Percentiles rank a stretch among this genome's conserved stretches.
phyloP scores from a whole-genome alignment of 2,888 invertebrate species.

The Homarus gammarus region DNA sequence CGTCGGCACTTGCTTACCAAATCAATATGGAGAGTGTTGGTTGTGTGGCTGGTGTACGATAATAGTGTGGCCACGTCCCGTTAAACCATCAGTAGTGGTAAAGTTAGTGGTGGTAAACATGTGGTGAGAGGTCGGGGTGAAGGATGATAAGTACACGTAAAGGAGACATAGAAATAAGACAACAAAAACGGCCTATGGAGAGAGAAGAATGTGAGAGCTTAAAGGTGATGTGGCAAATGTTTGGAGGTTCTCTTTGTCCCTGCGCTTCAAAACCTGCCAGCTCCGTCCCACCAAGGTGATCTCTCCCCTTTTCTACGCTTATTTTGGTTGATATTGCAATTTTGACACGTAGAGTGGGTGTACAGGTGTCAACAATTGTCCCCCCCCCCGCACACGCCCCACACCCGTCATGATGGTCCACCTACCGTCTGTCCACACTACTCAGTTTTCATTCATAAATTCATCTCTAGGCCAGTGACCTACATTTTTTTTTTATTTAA shows the following conservation, averaged over 20 bases:
- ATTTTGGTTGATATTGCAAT: conserved; percentile 1
- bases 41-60: conserved; percentile 21
- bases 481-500: conserved; percentile 26
- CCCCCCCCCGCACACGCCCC: not conserved
- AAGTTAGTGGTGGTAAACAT: not conserved
- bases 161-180: too few species aligned
- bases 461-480: conserved; percentile 29
- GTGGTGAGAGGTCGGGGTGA: not conserved
- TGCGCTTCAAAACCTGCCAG: not conserved
- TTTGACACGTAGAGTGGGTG: not conserved
- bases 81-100: not conserved
- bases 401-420: not conserved
- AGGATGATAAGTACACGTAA: not conserved
- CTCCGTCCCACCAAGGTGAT: conserved; percentile 16
- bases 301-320: conserved; percentile 3
- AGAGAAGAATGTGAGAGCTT: not conserved
- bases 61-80: not conserved
- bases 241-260: conserved; percentile 19
- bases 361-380: not conserved
- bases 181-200: too few species aligned
- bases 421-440: not conserved
- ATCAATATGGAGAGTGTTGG: conserved; percentile 33
- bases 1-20: conserved; percentile 22
- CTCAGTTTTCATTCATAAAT: conserved; percentile 36
- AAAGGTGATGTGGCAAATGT: not conserved